Base-by-base conservation (phyloP, 2,797 vertebrate species). In the Pelobates cultripes region DNA sequence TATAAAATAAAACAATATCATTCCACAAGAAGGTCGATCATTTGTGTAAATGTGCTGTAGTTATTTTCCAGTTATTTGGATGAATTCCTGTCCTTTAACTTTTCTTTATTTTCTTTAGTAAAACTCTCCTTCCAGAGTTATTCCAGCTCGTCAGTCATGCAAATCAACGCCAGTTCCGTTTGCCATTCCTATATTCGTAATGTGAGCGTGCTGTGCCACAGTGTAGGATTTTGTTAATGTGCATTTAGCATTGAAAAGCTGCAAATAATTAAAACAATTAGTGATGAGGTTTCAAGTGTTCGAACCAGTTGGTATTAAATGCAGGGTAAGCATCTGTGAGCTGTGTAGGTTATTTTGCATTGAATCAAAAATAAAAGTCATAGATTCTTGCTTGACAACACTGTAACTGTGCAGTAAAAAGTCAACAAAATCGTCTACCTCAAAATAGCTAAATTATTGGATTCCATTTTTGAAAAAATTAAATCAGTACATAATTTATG, bases 221-320 rank as follows among this genome's bases (percentile, higher is more conserved):
- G 66, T 71, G 76, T 73, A 43, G 76, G 67, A 43, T 61, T 68
- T 43, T 83, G 70, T 78, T 83, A 78, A 72, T 47, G 68, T 43
- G 81, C 63, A 75, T 44, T 53, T 43, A 79, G 77, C 67, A 53
- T 78, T 70, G 71, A 73, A 79, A 70, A 79, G 71, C 76, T 83
- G 70, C 78, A 74, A 83, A 83, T 83, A 83, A 83, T 83, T 83
- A 78, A 78, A 64, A 76, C 81, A 83, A 83, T 78, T 79, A 78
- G 76, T 28, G 55, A 45, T 70, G 71, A 79, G 77, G 57, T 79
- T 83, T 75, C 81, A 76, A 83, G 76, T 60, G 70, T 70, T 78
- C 69, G 73, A 70, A 73, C 70, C 70, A 53, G 61, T 83, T 83
- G 81, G 81, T 78, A 75, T 70, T 83, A 78, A 83, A 83, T 75